A percentile compares a stretch with the other conserved stretches of the same genome.
phyloP scores from a whole-genome alignment of 2,113 vertebrate species.

The Protomyctophum bolini region DNA sequence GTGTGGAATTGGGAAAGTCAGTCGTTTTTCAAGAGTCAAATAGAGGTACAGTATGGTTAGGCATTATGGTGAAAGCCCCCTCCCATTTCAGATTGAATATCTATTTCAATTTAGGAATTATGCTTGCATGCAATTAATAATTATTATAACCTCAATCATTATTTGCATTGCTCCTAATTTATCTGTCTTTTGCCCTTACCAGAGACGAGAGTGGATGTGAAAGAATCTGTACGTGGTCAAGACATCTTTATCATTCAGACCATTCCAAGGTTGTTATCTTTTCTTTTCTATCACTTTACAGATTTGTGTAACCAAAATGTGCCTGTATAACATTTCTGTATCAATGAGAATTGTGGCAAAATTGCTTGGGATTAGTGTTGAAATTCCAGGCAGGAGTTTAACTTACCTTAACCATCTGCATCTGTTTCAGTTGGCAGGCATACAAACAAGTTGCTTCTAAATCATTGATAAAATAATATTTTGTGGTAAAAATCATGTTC shows the following conservation, averaged over 20 bases:
- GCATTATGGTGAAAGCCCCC: not conserved
- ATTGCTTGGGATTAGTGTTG: no score
- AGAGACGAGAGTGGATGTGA: conserved; percentile 98
- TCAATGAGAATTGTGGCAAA: no score
- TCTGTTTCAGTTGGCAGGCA: not conserved
- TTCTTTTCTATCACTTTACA: not conserved
- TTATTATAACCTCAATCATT: not conserved
- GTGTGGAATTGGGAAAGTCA: conserved; percentile 93
- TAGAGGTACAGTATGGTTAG: conserved; percentile 79
- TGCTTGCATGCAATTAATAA: not conserved
- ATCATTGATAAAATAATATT: no score
- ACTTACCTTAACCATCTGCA: not conserved
- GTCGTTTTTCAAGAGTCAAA: conserved; percentile 95
- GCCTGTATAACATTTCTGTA: no score
- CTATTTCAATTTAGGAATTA: not conserved
- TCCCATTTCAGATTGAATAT: not conserved
- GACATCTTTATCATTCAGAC: conserved; percentile 99
- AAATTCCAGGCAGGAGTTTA: no score
- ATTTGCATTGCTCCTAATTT: not conserved
- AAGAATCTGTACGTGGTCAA: conserved; percentile 96
- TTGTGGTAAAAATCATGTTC: no score
- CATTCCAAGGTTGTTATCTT: conserved; percentile 86
- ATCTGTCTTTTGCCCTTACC: conserved; percentile 10
- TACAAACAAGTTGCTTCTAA: no score
- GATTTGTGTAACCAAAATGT: not conserved